phyloP scores from a whole-genome alignment of 35 echinoderm and acorn worm genomes.

The Apostichopus japonicus region DNA sequence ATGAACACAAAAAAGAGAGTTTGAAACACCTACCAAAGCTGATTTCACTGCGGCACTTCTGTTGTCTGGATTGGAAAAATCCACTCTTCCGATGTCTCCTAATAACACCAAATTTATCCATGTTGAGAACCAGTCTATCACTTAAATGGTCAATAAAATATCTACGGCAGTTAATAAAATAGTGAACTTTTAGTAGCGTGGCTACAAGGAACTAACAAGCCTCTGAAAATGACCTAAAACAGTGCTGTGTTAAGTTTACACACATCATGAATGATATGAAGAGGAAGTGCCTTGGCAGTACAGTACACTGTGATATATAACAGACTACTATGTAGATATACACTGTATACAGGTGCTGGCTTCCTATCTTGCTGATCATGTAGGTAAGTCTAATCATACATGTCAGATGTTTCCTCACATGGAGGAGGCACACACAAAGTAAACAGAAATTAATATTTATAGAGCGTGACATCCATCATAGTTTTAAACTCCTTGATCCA shows the following conservation, averaged over 20 bases:
- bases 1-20: too few relatives aligned
- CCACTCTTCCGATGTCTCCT: slow-evolving; percentile 3
- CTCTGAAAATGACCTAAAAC: not conserved
- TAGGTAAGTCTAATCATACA: too few relatives aligned
- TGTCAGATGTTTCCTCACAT: too few relatives aligned
- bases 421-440: too few relatives aligned
- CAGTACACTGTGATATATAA: not conserved
- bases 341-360: too few relatives aligned
- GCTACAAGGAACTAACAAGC: too few relatives aligned
- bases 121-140: not conserved
- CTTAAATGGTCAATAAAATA: not conserved
- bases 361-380: too few relatives aligned
- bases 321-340: too few relatives aligned
- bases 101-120: slow-evolving; percentile 33
- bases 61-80: slow-evolving; percentile 25
- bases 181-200: not conserved
- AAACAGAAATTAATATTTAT: too few relatives aligned
- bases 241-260: not conserved
- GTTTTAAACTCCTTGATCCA: too few relatives aligned
- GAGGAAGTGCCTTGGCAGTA: not conserved
- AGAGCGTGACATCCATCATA: too few relatives aligned
- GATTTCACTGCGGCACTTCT: slow-evolving; percentile 35
- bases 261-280: not conserved
- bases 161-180: not conserved
- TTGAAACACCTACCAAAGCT: slow-evolving; percentile 15